Conservation (phyloP, 2,888 invertebrate genomes). For the Dryomyza anilis region DNA sequence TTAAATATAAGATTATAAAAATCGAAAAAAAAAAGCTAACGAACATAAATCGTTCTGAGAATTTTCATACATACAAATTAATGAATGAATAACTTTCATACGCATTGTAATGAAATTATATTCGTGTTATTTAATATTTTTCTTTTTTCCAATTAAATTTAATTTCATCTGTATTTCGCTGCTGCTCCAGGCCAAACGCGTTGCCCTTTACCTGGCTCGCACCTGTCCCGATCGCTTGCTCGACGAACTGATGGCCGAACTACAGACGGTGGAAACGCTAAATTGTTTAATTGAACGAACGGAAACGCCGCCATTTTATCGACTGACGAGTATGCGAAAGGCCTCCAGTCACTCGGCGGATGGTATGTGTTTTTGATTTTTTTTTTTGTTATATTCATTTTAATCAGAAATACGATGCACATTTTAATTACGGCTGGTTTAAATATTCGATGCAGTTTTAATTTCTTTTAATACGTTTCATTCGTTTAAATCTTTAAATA, state of each 20-base stretch:
- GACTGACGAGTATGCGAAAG: constrained; percentile 89
- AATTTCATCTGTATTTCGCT: neutral
- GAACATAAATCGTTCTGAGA: no score
- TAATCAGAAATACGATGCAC: no score
- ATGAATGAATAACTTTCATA: neutral
- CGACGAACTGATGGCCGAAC: constrained; percentile 96
- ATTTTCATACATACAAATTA: neutral
- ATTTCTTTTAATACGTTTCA: no score
- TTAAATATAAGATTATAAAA: no score
- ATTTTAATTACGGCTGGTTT: no score
- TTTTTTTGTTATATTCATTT: no score
- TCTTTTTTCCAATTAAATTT: neutral
- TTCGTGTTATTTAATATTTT: neutral
- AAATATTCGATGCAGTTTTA: no score
- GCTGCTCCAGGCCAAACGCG: constrained; percentile 82
- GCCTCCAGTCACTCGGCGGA: constrained; percentile 80
- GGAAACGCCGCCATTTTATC: constrained; percentile 97
- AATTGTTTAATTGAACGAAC: constrained; percentile 96
- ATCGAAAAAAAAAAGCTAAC: no score
- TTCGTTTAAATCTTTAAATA: no score
- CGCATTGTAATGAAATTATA: neutral
- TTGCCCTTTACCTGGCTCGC: constrained; percentile 89
- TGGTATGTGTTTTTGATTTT: constrained; percentile 60
- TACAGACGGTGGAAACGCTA: constrained; percentile 95
- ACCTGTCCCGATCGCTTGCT: constrained; percentile 90